phyloP scores from a whole-genome alignment of 2,113 vertebrate genomes.

The Rhynchomys soricoides region DNA sequence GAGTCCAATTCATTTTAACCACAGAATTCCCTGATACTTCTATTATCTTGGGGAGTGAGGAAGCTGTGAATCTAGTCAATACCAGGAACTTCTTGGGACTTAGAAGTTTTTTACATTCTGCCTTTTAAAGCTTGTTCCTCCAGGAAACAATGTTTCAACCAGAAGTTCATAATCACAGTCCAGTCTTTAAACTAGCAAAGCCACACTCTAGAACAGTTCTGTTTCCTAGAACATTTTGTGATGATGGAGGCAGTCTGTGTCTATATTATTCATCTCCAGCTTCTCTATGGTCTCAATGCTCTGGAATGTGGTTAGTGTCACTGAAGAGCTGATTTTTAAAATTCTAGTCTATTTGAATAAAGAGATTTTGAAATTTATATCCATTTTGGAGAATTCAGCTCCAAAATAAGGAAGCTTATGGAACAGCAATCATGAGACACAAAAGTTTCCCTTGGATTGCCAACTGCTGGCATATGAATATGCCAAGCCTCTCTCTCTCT shows the following conservation, averaged over 20 bases:
- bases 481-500: neutral
- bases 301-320: slow-evolving; percentile 8
- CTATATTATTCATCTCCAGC: neutral
- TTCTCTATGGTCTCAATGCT: neutral
- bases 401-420: slow-evolving; percentile 22
- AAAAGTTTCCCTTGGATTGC: neutral
- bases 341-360: slow-evolving; percentile 29
- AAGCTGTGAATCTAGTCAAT: neutral
- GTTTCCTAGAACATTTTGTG: neutral
- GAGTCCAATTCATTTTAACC: neutral
- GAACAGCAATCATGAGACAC: slow-evolving; percentile 17
- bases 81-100: no score
- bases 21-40: no score
- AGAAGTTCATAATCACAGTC: neutral
- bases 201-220: neutral
- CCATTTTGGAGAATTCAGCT: neutral
- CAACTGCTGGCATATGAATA: neutral
- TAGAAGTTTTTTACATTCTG: neutral
- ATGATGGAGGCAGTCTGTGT: neutral
- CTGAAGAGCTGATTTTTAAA: neutral
- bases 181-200: neutral
- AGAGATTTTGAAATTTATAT: neutral
- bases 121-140: neutral
- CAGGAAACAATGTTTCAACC: neutral
- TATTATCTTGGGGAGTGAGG: neutral